phyloP scores from a whole-genome alignment of 2,113 vertebrate genomes.

The Ophthalmolycus amberensis region DNA sequence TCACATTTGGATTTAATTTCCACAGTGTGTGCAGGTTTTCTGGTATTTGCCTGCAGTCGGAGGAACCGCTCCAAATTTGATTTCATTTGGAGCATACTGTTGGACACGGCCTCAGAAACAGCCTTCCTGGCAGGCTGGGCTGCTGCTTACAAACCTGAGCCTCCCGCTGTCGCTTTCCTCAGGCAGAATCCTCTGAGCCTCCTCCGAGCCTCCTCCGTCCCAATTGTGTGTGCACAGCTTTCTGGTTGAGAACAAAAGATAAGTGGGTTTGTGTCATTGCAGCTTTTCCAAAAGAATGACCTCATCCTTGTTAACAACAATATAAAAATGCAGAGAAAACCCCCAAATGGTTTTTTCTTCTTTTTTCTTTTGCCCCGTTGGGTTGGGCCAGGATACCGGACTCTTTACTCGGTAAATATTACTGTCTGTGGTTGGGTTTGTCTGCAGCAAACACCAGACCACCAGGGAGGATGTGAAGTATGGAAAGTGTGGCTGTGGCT shows the following conservation, averaged over 20 bases:
- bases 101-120: slow-evolving; percentile 26
- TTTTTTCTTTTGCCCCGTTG: background rate
- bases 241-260: slow-evolving; percentile 35
- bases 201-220: slow-evolving; percentile 1
- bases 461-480: slow-evolving; percentile 52
- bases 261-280: slow-evolving; percentile 56
- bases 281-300: slow-evolving; percentile 45
- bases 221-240: slow-evolving; percentile 14
- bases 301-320: slow-evolving; percentile 57
- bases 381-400: slow-evolving; percentile 30
- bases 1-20: slow-evolving; percentile 14
- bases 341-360: slow-evolving; percentile 17
- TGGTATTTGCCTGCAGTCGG: slow-evolving; percentile 26
- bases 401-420: slow-evolving; percentile 61
- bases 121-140: slow-evolving; percentile 10
- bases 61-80: slow-evolving; percentile 17
- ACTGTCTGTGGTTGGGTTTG: slow-evolving; percentile 58
- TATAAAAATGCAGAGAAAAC: slow-evolving; percentile 47
- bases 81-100: slow-evolving; percentile 40
- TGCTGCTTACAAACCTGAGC: slow-evolving; percentile 41
- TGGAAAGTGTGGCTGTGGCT: slow-evolving; percentile 61
- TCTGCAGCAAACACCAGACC: slow-evolving; percentile 70
- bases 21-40: background rate
- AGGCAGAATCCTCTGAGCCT: slow-evolving; percentile 14
- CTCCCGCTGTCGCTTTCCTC: slow-evolving; percentile 50